Conservation (phyloP, 2,888 invertebrate species). For the Drosophila cognata region DNA sequence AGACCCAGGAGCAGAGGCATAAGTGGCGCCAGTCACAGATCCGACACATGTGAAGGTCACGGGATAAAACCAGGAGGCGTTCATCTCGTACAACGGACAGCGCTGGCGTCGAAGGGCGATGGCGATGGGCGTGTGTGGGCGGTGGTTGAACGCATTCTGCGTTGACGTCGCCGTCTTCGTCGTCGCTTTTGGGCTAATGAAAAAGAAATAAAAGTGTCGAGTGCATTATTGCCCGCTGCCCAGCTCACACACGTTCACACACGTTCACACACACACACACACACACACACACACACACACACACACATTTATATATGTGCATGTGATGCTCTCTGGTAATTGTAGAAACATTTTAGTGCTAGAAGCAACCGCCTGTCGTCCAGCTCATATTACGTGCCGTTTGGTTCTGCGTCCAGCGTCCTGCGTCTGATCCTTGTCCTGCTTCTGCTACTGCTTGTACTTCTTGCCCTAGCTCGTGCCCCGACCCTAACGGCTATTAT, state of each 20-base stretch:
- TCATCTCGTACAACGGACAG: slow-evolving; percentile 14
- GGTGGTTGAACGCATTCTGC: slow-evolving; percentile 41
- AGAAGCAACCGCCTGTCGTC: slow-evolving; percentile 48
- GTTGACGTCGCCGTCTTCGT: slow-evolving; percentile 22
- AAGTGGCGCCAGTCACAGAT: not conserved
- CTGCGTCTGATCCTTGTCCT: slow-evolving; percentile 9
- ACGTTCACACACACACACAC: slow-evolving; percentile 12
- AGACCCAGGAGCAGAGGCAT: not conserved
- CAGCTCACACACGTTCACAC: slow-evolving; percentile 31
- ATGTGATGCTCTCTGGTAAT: slow-evolving; percentile 67
- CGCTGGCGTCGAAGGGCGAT: not conserved
- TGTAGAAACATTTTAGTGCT: slow-evolving; percentile 69
- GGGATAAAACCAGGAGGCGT: slow-evolving; percentile 35
- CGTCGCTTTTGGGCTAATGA: slow-evolving; percentile 77
- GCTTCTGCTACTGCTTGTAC: slow-evolving; percentile 7
- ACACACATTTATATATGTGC: not conserved
- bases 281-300: slow-evolving; percentile 14
- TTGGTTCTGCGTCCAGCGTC: slow-evolving; percentile 4
- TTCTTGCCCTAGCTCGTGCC: slow-evolving; percentile 7
- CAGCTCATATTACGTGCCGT: slow-evolving; percentile 60
- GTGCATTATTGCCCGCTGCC: slow-evolving; percentile 73
- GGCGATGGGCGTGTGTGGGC: slow-evolving; percentile 9
- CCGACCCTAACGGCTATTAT: slow-evolving; percentile 70
- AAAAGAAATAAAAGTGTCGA: slow-evolving; percentile 81
- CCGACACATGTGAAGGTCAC: slow-evolving; percentile 60